A percentile compares a stretch with the other conserved stretches of the same genome.
Evolutionary conservation across 2,888 invertebrate species (phyloP).

Genomic region (Rhagophthalmus giganteus): DNA sequence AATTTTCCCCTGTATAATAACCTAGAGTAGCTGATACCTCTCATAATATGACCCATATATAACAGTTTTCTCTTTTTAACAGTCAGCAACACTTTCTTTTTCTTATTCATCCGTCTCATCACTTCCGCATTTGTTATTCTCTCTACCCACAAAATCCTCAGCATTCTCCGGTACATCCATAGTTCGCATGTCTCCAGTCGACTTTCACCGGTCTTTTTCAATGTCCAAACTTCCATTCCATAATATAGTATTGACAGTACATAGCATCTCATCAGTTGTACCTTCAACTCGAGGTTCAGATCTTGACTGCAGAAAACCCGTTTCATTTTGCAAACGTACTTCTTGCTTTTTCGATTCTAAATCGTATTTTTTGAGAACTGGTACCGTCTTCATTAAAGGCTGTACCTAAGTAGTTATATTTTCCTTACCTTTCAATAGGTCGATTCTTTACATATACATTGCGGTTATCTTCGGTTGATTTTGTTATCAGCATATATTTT

Average conservation of each 20-base stretch:
- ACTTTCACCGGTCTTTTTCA: neutral
- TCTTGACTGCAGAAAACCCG: constrained; percentile 6
- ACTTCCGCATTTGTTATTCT: neutral
- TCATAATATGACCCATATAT: neutral
- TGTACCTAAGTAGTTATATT: constrained; percentile 2
- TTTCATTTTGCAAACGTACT: too few relatives aligned
- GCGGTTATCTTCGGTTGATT: neutral
- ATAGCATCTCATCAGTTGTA: constrained; percentile 12
- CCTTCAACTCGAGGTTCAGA: constrained; percentile 11
- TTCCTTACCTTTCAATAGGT: constrained; percentile 9
- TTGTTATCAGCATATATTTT: neutral
- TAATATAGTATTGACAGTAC: constrained; percentile 8
- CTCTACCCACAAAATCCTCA: neutral
- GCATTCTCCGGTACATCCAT: neutral
- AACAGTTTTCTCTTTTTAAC: neutral
- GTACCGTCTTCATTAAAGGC: constrained; percentile 8
- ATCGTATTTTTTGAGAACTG: constrained; percentile 3
- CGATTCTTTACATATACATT: neutral
- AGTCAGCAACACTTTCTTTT: neutral
- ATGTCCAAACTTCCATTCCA: neutral
- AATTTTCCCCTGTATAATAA: constrained; percentile 8
- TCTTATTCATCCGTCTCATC: neutral
- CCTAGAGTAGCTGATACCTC: constrained; percentile 3
- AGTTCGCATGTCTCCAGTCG: constrained; percentile 1
- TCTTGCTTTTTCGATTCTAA: too few relatives aligned